Evolutionary conservation across 2,113 vertebrate genomes (phyloP).

Genomic region (Dasypus novemcinctus): DNA sequence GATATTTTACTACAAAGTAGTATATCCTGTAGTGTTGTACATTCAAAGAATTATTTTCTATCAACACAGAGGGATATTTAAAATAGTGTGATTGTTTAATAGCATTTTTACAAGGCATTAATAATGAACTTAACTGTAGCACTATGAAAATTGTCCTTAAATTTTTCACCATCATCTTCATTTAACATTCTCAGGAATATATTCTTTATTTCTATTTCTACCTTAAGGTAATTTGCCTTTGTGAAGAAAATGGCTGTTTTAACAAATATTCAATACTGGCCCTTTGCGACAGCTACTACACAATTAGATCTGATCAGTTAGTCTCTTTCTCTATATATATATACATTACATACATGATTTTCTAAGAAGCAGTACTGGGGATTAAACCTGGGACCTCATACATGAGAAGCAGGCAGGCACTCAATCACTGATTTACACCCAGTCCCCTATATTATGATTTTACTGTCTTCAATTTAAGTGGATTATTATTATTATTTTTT

Average conservation of each 20-base stretch:
- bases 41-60: background rate
- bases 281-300: background rate
- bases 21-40: background rate
- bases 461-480: background rate
- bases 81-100: background rate
- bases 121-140: background rate
- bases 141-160: background rate
- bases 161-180: background rate
- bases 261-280: background rate
- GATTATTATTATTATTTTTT: no score
- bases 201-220: background rate
- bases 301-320: background rate
- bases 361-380: no score
- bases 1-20: constrained; percentile 18
- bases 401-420: no score
- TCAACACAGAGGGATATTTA: background rate
- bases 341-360: no score
- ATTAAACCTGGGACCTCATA: no score
- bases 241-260: background rate
- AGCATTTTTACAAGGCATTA: background rate
- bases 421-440: no score
- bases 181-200: background rate
- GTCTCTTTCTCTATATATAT: background rate
- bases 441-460: background rate
- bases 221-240: background rate